Base-by-base conservation (phyloP, 2,797 vertebrate species). In the Channa striata region DNA sequence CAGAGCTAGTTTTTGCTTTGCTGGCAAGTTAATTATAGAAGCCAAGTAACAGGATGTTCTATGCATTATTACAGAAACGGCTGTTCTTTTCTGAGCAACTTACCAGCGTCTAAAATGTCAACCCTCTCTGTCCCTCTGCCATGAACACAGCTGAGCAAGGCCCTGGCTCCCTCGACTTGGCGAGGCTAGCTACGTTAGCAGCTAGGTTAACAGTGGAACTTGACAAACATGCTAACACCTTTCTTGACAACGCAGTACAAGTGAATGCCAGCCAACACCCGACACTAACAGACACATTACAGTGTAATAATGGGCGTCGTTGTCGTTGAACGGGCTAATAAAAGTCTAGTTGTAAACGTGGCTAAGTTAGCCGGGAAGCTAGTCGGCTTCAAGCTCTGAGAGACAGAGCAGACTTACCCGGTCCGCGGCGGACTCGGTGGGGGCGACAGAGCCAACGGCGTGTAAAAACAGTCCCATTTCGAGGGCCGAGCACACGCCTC, bases 401-500 rank as follows among this genome's bases (percentile, higher is more conserved):
- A 25, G 39, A 21, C 46, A 25, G 17, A 57, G 74, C 3, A 66
- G 4, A 47, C 93, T 94, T 92, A 95, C 94, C 94, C 87, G 77
- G 64, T 92, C 87, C 44, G 73, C 78, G 20, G 88, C 77, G 43
- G 91, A 71, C 82, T 93, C 91, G 48, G 93, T 93, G 78, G 93
- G 91, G 80, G 66, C 86, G 84, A 91, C 91, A 67, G 92, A 88
- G 82, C 85, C 92, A 2, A 88, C 90, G n/a, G 86, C 74, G 77
- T 93, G 90, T 76, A 95, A 73, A 86, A 95, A 93, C 83, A 95
- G 74, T 77, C 93, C 93, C 94, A 95, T 95, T 56, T 89, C 89
- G 2, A 90, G 70, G 80, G 79, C 81, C 71, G 25, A 57, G 46
- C 84, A 83, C 13, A 52, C 78, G 71, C 69, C 83, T 89, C 71